phyloP scores from a whole-genome alignment of 2,797 vertebrate species.

The Tamandua tetradactyla region DNA sequence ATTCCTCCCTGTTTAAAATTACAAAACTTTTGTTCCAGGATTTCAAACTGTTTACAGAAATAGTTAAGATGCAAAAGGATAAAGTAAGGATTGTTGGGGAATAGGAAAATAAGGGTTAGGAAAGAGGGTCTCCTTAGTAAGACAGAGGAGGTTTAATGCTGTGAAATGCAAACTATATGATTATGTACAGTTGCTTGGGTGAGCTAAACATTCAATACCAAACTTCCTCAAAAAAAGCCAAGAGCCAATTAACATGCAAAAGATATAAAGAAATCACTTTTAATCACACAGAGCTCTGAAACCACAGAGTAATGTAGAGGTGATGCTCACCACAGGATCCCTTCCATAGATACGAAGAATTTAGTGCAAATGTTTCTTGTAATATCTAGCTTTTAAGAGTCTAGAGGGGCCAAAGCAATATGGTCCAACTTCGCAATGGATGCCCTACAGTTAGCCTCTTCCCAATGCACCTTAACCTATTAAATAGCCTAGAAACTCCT shows the following conservation, averaged over 20 bases:
- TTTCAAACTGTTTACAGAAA: slow-evolving; percentile 32
- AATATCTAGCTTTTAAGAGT: not conserved
- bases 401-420: not conserved
- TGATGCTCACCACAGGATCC: not conserved
- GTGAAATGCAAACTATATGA: not conserved
- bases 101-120: not conserved
- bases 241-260: slow-evolving; percentile 31
- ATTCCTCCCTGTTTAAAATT: not conserved
- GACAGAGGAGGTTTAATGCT: not conserved
- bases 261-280: not conserved
- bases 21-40: not conserved
- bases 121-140: no score
- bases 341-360: not conserved
- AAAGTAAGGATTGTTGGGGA: not conserved
- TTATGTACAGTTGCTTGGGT: not conserved
- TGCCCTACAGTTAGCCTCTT: not conserved
- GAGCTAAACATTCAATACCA: not conserved
- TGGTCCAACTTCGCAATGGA: not conserved
- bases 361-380: not conserved
- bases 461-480: not conserved
- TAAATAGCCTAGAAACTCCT: not conserved
- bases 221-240: slow-evolving; percentile 21
- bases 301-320: not conserved
- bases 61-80: not conserved
- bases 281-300: not conserved